These are phyloP conservation scores for Columbina picui DNA, from an alignment of 2,113 vertebrate genomes.

Conservation along the genomic window DNA sequence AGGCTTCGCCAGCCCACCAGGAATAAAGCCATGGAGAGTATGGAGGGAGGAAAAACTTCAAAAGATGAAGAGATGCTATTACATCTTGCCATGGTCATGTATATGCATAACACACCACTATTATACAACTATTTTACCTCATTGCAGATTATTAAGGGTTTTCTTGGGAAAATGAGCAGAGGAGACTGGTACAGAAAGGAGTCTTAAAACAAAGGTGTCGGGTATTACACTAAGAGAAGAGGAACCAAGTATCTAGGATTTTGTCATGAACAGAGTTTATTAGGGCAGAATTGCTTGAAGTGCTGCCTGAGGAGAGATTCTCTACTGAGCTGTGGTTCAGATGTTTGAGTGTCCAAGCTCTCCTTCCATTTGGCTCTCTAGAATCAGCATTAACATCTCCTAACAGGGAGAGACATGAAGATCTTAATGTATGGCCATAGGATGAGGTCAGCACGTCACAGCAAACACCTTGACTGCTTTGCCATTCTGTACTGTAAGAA, in stretches of 20 bases:
- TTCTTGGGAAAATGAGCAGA: background rate
- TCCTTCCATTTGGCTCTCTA: background rate
- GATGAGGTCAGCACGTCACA: fast-evolving
- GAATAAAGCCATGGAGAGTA: background rate
- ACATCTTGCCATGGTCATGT: background rate
- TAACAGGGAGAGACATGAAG: background rate
- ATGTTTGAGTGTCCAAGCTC: background rate
- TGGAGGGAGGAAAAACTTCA: background rate
- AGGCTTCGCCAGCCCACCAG: background rate
- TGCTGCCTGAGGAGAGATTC: background rate
- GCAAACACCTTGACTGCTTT: background rate
- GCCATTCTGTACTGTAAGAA: background rate
- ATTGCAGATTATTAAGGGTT: background rate
- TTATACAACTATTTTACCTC: background rate
- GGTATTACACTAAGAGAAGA: background rate
- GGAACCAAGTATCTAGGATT: background rate
- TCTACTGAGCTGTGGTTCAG: background rate
- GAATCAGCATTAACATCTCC: background rate
- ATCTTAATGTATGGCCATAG: background rate
- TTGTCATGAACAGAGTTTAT: background rate
- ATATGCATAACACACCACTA: fast-evolving
- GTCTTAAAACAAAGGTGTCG: background rate
- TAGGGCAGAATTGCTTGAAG: background rate
- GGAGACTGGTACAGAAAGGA: background rate
- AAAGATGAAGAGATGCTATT: background rate